phyloP scores from a whole-genome alignment of 2,113 vertebrate genomes.

The Megatriorchis doriae region DNA sequence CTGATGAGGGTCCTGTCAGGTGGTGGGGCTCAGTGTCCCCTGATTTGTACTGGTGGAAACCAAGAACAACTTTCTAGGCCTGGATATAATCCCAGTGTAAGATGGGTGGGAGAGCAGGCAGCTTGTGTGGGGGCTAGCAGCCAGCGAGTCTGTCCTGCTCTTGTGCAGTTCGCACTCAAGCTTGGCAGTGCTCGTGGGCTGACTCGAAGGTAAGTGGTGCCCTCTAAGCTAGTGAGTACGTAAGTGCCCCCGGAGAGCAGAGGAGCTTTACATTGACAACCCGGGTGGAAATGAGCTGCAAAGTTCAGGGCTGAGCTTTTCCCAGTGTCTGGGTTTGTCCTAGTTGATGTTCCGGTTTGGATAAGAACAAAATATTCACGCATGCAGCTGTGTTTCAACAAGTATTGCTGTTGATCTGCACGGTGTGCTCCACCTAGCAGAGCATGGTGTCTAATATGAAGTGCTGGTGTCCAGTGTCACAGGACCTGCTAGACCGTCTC shows the following conservation, averaged over 20 bases:
- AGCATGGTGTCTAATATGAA: background rate
- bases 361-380: background rate
- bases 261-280: background rate
- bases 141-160: background rate
- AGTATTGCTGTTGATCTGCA: background rate
- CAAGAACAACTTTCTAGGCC: background rate
- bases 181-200: background rate
- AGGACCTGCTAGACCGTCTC: background rate
- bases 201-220: background rate
- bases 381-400: background rate
- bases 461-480: background rate
- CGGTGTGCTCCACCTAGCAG: background rate
- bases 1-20: background rate
- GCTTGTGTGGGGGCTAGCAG: background rate
- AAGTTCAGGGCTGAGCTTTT: background rate
- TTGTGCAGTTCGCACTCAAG: background rate
- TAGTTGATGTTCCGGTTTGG: background rate
- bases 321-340: background rate
- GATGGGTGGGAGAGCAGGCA: background rate
- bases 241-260: background rate
- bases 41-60: background rate
- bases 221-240: background rate
- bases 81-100: background rate
- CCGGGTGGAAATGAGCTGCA: background rate
- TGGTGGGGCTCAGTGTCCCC: background rate